Base-by-base conservation (phyloP, 1,140 invertebrate genomes). In the Drosophila baimaii region DNA sequence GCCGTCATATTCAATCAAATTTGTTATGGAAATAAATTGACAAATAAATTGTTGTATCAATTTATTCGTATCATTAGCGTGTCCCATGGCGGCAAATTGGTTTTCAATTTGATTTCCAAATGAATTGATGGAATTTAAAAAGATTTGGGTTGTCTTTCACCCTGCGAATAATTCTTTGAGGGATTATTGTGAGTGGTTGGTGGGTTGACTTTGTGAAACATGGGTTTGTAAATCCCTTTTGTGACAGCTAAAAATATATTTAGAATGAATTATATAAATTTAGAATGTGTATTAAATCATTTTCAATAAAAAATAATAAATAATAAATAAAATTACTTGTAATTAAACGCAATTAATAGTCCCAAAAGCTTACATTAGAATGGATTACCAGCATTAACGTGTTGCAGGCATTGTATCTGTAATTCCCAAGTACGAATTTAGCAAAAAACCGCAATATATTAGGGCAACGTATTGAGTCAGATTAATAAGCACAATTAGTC, bases 21-120 rank as follows among this genome's bases (percentile, higher is more conserved):
- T 86, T 62, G 56, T 79, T 82, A 85, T 88, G 83, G 65, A 86
- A 86, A 86, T 88, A 70, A 88, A 88, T 88, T 82, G 82, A 82
- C 83, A 79, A 69, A 49, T 52, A 79, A 82, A 82, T 79, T 82
- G 74, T 54, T 58, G 39, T 39, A 73, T 62, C 70, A 76, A 57
- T 79, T 86, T 72, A 61, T 71, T 82, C 77, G 51, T 57, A 41
- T 23, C 46, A 64, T 68, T 68, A 59, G 46, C 56, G 51, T 49
- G 35, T 58, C 33, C 70, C 43, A 47, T 37, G 21, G 39, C 46
- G n/a, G 54, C 27, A 76, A 76, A 76, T 76, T 76, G 73, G 31
- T 55, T 77, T 68, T 77, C 47, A 76, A 77, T 76, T 76, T 19
- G 54, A 66, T 76, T 76, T 52, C 0, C 31, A 58, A 66, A 76